Evolutionary conservation across 2,797 vertebrate species (phyloP), one percentile per base, ranked within the genome.

Genomic region (Poecilia velifera): DNA sequence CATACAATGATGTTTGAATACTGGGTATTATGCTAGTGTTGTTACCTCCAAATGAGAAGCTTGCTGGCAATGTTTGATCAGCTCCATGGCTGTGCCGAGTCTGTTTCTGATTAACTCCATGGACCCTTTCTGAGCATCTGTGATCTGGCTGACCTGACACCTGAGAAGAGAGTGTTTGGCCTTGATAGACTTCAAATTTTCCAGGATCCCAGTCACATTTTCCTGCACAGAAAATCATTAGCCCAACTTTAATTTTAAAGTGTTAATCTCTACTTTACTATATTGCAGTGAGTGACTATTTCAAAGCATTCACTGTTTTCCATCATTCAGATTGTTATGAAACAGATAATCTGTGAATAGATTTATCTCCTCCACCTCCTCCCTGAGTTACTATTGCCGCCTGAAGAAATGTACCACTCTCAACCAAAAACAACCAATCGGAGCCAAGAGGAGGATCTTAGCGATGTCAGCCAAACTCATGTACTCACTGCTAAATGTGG

Each of bases 151-250:
- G 89, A 98, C 88, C 84, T 95, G 94, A 0, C 76, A 36, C 25
- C 93, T 96, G 82, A 99, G 91, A 0, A 75, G 86, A 10, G 95
- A 90, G 72, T 98, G 97, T n/a, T 95, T 96, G 55, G 95, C 95
- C 86, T 97, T 98, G 87, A 98, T 85, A 16, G 82, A 83, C 0
- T 90, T 92, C 9, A 99, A 90, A 72, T 96, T 96, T 81, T 98
- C 96, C 93, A 99, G 83, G 74, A 99, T 89, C 80, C 95, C 90
- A 28, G 93, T 81, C 0, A 97, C 96, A 86, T 97, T 97, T 77
- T 97, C 97, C 98, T 98, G 85, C 0, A 87, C 76, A 25, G 7
- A 89, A 39, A 82, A 13, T 72, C 20, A 80, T 74, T 4, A 81
- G 73, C 22, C 34, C 31, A 36, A 14, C 13, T 18, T 43, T 18